These are phyloP conservation scores for Melanaphis sacchari DNA, from an alignment of 1,140 invertebrate species.

Conservation along the genomic window DNA sequence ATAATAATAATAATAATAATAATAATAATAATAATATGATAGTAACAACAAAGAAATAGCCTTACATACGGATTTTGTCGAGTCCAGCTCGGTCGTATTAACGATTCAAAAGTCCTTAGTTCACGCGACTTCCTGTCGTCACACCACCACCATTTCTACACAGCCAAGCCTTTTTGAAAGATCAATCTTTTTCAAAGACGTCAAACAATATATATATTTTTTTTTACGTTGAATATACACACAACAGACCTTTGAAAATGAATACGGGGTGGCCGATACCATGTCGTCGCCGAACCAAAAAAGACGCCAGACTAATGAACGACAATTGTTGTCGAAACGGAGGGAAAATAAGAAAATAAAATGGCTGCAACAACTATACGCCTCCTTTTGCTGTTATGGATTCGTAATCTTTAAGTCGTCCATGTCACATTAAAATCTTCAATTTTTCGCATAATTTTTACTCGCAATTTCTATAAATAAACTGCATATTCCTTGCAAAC, in stretches of 20 bases:
- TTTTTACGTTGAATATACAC: not conserved
- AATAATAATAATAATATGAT: not conserved
- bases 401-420: not conserved
- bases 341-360: not conserved
- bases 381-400: not conserved
- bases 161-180: not conserved
- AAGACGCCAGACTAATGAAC: not conserved
- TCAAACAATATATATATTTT: constrained; percentile 20
- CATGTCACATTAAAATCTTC: not conserved
- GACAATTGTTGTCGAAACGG: not conserved
- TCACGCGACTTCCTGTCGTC: not conserved
- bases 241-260: not conserved
- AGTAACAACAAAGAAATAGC: not conserved
- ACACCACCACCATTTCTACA: not conserved
- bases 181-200: too few species aligned
- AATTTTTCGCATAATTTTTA: not conserved
- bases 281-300: not conserved
- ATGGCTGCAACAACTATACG: not conserved
- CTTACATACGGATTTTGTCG: not conserved
- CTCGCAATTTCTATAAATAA: not conserved
- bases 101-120: not conserved
- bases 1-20: too few species aligned
- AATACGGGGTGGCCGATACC: not conserved
- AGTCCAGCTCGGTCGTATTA: not conserved
- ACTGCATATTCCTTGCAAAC: not conserved